Base-by-base conservation (phyloP, 2,113 vertebrate species). In the Nematolebias whitei region DNA sequence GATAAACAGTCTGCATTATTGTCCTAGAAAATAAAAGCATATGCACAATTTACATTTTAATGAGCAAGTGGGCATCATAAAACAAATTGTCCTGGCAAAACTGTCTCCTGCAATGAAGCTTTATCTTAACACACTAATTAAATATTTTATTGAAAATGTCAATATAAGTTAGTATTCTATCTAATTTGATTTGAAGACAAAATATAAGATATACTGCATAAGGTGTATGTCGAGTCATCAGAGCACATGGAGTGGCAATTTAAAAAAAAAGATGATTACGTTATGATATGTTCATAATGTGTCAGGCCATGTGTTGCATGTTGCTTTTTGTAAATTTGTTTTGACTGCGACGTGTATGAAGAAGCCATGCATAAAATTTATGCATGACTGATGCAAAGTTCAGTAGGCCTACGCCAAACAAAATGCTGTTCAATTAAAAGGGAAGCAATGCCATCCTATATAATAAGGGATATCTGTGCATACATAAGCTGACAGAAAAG, bases 11-110 rank as follows among this genome's bases (percentile, higher is more conserved):
- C 67, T 82, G 81, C 89, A 89, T 91, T 88, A 88, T 84, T 90
- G 89, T 87, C 76, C 77, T 86, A 81, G 85, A 91, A 89, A 91
- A 89, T 90, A 74, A 90, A 91, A 91, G 82, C 85, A 90, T 90
- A 90, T 90, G 86, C 88, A 82, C 84, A 86, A 91, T 91, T 92
- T 90, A 87, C 89, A 93, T 90, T 89, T 92, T 90, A 92, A 93
- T 90, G 79, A 91, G 87, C 79, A 78, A 74, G 68, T 70, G 63
- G 84, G 79, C 78, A 74, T 83, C 84, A 83, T 84, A 78, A 90
- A 92, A 88, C 78, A 90, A 91, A 92, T 80, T 71, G 71, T 81
- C 70, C 74, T 57, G 54, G 59, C 74, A 77, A 77, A 58, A 80
- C 71, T 64, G 71, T 79, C 71, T 60, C 74, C 61, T 73, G 74